Evolutionary conservation across 1,140 invertebrate genomes (phyloP).

Genomic region (Drosophila truncata): DNA sequence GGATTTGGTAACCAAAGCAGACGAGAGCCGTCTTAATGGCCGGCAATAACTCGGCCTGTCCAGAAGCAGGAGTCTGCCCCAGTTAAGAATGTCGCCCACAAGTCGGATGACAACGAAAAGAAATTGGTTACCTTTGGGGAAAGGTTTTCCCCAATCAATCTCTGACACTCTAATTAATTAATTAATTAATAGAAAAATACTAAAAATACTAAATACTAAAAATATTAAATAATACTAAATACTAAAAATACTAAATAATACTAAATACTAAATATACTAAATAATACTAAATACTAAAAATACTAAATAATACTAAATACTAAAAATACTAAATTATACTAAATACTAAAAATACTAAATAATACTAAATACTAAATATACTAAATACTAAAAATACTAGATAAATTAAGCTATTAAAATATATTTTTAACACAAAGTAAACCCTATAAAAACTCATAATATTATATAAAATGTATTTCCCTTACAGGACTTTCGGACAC

Average conservation of each 20-base stretch:
- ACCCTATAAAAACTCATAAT: not conserved
- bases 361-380: no score
- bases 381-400: no score
- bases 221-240: no score
- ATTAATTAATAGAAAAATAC: conserved; percentile 2
- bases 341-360: no score
- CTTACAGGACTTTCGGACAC: conserved; percentile 77
- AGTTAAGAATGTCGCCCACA: not conserved
- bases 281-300: no score
- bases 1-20: conserved; percentile 37
- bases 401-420: no score
- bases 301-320: no score
- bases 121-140: no score
- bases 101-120: conserved; percentile 7
- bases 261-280: no score
- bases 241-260: no score
- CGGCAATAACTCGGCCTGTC: conserved; percentile 58
- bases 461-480: not conserved
- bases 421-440: not conserved
- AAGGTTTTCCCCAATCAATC: conserved; percentile 16
- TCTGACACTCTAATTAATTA: conserved; percentile 24
- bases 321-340: no score
- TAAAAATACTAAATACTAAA: no score
- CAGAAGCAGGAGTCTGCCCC: not conserved
- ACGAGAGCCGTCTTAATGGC: conserved; percentile 55